Evolutionary conservation across 2,113 vertebrate genomes (phyloP), one percentile per base, ranked within the genome.

Genomic region (Poeciliopsis occidentalis): DNA sequence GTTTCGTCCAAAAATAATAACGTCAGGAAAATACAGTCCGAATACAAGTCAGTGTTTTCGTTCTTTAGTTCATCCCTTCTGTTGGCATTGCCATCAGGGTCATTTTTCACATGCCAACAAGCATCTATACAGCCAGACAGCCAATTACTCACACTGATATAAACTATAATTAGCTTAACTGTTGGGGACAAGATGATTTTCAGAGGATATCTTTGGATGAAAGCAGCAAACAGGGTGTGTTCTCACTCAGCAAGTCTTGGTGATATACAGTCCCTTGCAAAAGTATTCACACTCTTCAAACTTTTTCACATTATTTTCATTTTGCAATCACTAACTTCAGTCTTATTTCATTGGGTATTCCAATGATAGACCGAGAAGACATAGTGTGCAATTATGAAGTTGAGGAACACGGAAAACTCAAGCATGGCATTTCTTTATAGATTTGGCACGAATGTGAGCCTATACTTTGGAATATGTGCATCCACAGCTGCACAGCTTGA

Each of bases 131-230:
- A 72, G 68, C 85, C 67, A 79, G 51, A 79, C 77, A 69, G 69
- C 73, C 78, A 81, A 86, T 88, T 84, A 84, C 75, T 87, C 76
- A 77, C 61, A 71, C 77, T 80, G 83, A 89, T 85, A 79, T 76
- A 75, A 82, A 75, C 76, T 75, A 47, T 88, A 87, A 89, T 87
- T 84, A 83, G 60, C 75, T 67, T 61, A 69, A 76, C 39, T 80
- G 70, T 71, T 82, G 61, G 67, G 78, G 67, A 76, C 75, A 83
- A 82, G 51, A 78, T 68, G 60, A 82, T 76, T 83, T 77, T 72
- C 70, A 72, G 60, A 70, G 67, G 70, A 76, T 64, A 79, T 17
- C 57, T 78, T 64, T 60, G 60, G 54, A 72, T 82, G 64, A 68
- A 65, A 86, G 80, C n/a, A 51, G 47, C 44, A 79, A 64, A 73